phyloP scores from a whole-genome alignment of 2,888 invertebrate species.

The Scotopteryx bipunctaria region DNA sequence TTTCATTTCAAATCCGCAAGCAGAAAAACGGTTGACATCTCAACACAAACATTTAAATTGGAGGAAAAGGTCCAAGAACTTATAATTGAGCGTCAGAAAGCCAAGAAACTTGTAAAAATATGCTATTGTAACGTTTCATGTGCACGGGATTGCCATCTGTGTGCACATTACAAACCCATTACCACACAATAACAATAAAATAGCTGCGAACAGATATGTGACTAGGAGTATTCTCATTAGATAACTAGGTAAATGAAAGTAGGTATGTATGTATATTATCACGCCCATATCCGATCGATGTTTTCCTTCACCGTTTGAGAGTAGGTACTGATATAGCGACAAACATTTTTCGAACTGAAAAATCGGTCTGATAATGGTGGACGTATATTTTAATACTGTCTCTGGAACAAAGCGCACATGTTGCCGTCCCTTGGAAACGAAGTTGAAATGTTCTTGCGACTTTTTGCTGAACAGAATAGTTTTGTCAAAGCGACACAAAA shows the following conservation, averaged over 20 bases:
- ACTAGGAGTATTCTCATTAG: no score
- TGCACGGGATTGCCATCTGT: not conserved
- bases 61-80: conserved; percentile 27
- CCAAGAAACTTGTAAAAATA: conserved; percentile 29
- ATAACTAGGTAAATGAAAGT: no score
- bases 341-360: no score
- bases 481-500: not conserved
- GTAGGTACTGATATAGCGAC: no score
- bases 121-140: conserved; percentile 38
- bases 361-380: no score
- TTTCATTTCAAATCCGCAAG: conserved; percentile 9
- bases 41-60: conserved; percentile 31
- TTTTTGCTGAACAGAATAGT: not conserved
- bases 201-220: not conserved
- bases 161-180: not conserved
- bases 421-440: not conserved
- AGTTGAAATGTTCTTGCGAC: not conserved
- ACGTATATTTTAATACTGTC: no score
- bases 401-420: no score
- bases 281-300: no score
- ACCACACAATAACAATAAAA: no score
- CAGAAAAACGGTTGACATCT: conserved; percentile 17
- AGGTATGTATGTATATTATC: no score
- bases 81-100: conserved; percentile 28
- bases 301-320: no score